A percentile compares a stretch with the other conserved stretches of the same genome.
These are phyloP conservation scores for Tribolium castaneum DNA, from an alignment of 1,140 invertebrate genomes.

Conservation along the genomic window DNA sequence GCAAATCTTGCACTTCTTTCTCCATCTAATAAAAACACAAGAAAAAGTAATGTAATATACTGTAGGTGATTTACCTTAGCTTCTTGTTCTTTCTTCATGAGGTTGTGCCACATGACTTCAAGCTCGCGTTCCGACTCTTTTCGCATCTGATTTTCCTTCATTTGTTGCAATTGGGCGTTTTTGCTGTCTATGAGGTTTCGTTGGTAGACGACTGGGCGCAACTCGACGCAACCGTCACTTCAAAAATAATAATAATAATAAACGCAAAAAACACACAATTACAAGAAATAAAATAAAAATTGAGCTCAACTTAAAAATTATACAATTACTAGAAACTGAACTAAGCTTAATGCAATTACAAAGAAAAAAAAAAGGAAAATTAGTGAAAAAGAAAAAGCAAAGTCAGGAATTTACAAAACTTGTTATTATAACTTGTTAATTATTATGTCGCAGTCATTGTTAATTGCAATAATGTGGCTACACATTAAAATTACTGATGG, in stretches of 20 bases:
- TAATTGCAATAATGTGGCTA: no score
- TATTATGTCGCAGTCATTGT: no score
- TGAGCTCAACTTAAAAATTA: no score
- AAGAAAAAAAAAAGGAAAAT: no score
- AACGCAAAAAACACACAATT: no score
- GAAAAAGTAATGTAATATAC: not conserved
- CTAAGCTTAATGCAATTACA: no score
- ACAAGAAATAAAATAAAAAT: no score
- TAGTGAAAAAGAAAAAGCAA: no score
- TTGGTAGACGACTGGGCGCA: slow-evolving; percentile 54
- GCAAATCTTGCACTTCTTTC: slow-evolving; percentile 56
- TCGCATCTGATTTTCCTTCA: slow-evolving; percentile 60
- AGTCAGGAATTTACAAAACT: no score
- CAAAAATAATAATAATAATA: not conserved
- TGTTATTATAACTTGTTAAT: no score
- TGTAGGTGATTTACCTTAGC: slow-evolving; percentile 49
- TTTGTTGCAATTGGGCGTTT: slow-evolving; percentile 60
- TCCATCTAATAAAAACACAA: slow-evolving; percentile 51
- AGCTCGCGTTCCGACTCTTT: slow-evolving; percentile 58
- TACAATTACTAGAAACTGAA: no score
- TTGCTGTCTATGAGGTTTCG: slow-evolving; percentile 58
- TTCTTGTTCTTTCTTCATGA: slow-evolving; percentile 54
- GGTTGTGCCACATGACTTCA: slow-evolving; percentile 59
- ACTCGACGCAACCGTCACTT: slow-evolving; percentile 55
- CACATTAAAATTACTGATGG: no score